Conservation (phyloP, 2,113 vertebrate species). For the Pseudopipra pipra region DNA sequence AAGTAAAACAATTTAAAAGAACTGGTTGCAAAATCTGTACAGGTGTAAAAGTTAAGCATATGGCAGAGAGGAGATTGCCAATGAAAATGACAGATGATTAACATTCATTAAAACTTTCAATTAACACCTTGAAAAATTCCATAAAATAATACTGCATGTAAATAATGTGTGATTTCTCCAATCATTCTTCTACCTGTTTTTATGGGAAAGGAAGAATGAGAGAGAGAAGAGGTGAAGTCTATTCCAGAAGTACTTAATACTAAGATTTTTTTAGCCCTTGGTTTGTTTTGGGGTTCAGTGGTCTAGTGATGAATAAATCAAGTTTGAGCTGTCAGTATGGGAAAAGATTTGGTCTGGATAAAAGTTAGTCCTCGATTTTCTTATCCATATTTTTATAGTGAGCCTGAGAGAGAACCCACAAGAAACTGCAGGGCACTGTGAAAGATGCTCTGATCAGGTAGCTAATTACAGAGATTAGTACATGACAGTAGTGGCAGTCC, state of each 20-base stretch:
- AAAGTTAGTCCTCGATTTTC: constrained; percentile 29
- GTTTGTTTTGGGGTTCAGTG: constrained; percentile 34
- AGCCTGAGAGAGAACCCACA: not conserved
- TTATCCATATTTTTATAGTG: not conserved
- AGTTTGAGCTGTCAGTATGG: constrained; percentile 21
- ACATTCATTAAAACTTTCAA: constrained; percentile 81
- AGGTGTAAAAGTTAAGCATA: constrained; percentile 80
- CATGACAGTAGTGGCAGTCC: not conserved
- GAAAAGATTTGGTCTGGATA: constrained; percentile 21
- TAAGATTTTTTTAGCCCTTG: not conserved
- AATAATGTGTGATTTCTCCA: constrained; percentile 71
- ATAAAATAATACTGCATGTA: constrained; percentile 69
- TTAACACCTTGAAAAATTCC: constrained; percentile 76
- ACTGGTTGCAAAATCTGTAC: constrained; percentile 54
- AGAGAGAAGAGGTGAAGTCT: not conserved
- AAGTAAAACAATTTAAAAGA: constrained; percentile 74
- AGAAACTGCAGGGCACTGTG: not conserved
- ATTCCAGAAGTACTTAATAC: not conserved
- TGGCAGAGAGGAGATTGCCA: constrained; percentile 69
- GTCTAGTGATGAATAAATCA: constrained; percentile 19
- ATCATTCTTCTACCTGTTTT: constrained; percentile 52
- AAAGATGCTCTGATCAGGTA: not conserved
- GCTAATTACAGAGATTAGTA: not conserved
- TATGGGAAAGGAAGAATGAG: not conserved
- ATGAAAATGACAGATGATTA: constrained; percentile 77